These are phyloP conservation scores for Phylloscopus trochiloides DNA, from an alignment of 2,113 vertebrate genomes.

Conservation along the genomic window DNA sequence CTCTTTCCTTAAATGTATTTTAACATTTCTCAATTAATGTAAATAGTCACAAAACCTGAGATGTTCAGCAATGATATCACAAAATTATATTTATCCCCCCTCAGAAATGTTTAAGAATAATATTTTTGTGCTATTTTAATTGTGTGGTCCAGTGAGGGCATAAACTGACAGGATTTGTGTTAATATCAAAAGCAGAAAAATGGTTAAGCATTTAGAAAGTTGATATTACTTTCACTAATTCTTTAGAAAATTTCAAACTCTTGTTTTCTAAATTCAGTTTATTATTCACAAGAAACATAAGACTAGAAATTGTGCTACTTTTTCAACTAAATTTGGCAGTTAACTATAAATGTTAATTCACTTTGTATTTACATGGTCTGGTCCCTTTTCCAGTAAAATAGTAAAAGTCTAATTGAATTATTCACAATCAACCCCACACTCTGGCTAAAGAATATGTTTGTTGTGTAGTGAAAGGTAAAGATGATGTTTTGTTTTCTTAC, in stretches of 20 bases:
- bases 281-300: background rate
- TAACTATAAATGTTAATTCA: background rate
- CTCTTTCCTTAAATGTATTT: background rate
- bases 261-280: background rate
- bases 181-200: background rate
- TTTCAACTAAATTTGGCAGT: background rate
- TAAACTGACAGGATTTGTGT: accelerated
- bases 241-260: background rate
- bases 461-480: background rate
- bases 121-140: background rate
- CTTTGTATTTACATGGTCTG: background rate
- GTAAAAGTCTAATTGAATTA: background rate
- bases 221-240: background rate
- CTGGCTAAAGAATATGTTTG: background rate
- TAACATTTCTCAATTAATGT: background rate
- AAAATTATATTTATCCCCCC: background rate
- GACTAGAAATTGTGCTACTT: background rate
- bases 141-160: background rate
- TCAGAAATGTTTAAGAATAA: background rate
- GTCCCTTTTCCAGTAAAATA: background rate
- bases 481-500: background rate
- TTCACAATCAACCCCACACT: background rate
- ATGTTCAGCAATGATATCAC: background rate
- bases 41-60: background rate
- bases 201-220: background rate